Evolutionary conservation across 2,888 invertebrate genomes (phyloP).

Genomic region (Phorcus lineatus): DNA sequence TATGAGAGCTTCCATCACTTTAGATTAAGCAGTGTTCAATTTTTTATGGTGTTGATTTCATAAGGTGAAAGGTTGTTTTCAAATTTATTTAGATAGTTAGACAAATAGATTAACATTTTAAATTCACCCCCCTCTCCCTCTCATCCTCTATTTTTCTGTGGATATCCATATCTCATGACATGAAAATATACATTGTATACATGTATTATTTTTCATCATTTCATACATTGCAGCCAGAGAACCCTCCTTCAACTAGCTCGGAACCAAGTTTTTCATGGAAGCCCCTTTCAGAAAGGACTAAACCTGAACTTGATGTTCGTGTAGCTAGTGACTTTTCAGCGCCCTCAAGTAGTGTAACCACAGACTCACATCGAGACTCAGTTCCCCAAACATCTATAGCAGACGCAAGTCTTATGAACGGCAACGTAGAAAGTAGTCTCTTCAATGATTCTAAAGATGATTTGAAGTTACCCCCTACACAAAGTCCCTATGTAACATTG

Average conservation of each 20-base stretch:
- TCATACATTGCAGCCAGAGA: background rate
- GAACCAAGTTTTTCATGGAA: conserved; percentile 31
- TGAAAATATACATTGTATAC: too few relatives aligned
- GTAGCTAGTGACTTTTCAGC: background rate
- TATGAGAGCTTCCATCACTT: background rate
- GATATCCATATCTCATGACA: too few relatives aligned
- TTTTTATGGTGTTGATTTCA: background rate
- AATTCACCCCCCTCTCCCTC: too few relatives aligned
- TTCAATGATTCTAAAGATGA: conserved; percentile 49
- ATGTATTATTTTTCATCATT: background rate
- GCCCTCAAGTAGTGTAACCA: background rate
- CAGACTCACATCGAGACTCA: background rate
- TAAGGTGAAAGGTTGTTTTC: background rate
- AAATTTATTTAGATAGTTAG: background rate
- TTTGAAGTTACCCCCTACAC: conserved; percentile 82
- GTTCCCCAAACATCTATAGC: background rate
- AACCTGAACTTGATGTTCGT: background rate
- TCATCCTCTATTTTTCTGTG: too few relatives aligned
- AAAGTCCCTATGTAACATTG: conserved; percentile 90
- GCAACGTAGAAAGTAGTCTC: conserved; percentile 31
- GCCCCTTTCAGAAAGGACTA: conserved; percentile 10
- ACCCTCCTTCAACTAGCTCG: conserved; percentile 1
- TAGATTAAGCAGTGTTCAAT: background rate
- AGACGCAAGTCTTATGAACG: conserved; percentile 34
- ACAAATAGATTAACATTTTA: too few relatives aligned